Evolutionary conservation across 2,113 vertebrate species (phyloP).

Genomic region (Ictalurus furcatus): DNA sequence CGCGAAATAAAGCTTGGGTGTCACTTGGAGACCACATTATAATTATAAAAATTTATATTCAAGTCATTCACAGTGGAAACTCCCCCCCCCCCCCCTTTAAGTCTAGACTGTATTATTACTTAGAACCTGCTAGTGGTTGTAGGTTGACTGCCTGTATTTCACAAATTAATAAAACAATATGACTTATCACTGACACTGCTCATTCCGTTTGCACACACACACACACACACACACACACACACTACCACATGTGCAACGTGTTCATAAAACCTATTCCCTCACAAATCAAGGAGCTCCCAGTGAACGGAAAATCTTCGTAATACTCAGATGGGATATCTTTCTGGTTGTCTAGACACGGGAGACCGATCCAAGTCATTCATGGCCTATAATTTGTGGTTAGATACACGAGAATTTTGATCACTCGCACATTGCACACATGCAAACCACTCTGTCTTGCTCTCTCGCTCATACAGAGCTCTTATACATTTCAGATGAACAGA

Average conservation of each 20-base stretch:
- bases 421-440: slow-evolving; percentile 19
- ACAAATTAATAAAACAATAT: slow-evolving; percentile 37
- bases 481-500: slow-evolving; percentile 24
- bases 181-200: slow-evolving; percentile 13
- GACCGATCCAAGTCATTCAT: slow-evolving; percentile 44
- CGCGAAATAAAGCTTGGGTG: not conserved
- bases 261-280: slow-evolving; percentile 43
- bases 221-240: slow-evolving; percentile 12
- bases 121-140: not conserved
- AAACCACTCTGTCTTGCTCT: slow-evolving; percentile 4
- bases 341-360: slow-evolving; percentile 46
- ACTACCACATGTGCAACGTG: slow-evolving; percentile 40
- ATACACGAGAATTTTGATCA: slow-evolving; percentile 44
- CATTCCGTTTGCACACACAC: slow-evolving; percentile 20
- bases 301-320: slow-evolving; percentile 68
- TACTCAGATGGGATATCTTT: slow-evolving; percentile 57
- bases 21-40: too few relatives aligned
- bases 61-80: not conserved
- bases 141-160: not conserved
- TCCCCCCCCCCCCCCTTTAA: not conserved
- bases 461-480: slow-evolving; percentile 9
- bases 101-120: slow-evolving; percentile 15
- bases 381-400: slow-evolving; percentile 68
- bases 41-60: not conserved
- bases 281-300: slow-evolving; percentile 50